Evolutionary conservation across 2,888 invertebrate genomes (phyloP), one percentile per base, ranked within the genome.

Genomic region (Tribolium freemani): DNA sequence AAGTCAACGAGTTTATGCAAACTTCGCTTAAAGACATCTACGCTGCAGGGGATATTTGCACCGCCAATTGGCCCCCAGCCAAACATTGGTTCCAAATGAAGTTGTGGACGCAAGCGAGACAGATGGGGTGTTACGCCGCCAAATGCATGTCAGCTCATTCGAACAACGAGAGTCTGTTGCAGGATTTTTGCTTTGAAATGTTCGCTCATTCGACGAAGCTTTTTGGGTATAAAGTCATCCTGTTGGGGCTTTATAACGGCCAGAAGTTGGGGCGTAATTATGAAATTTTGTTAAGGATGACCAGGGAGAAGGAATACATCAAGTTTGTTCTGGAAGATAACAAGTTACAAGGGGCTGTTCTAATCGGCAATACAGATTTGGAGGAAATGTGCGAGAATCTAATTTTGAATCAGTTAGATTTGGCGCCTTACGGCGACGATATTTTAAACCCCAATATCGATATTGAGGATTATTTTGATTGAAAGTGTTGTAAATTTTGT

Each of bases 391-490:
- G 97, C 87, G 99, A 99, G 88, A 99, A 99, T 88, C 89, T 99
- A 73, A 99, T 99, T 82, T 89, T 99, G 31, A 96, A 99, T 88
- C 94, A 97, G 84, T 90, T 97, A 71, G 97, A 99, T 88, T 88
- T 99, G 71, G 92, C 93, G 67, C 89, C 91, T 6, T 95, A 94
- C 86, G 97, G 96, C 68, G 96, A 97, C 85, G 94, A 98, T 86
- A 92, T 99, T 79, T 89, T 99, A 5, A 94, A 99, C 89, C 98
- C 98, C 13, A 91, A 95, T 84, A 94, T 99, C 83, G 99, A 99
- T 85, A 96, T 99, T 82, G 99, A 99, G 87, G 99, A 99, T 88
- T 99, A 97, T 88, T 99, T 99, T 91, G 99, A 99, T 90, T 99
- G 44, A 50, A 2, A 10, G 13, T 20, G 30, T 31, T 44, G 51